Evolutionary conservation across 2,797 vertebrate species (phyloP), one percentile per base, ranked within the genome.

Genomic region (Pipistrellus nathusii): DNA sequence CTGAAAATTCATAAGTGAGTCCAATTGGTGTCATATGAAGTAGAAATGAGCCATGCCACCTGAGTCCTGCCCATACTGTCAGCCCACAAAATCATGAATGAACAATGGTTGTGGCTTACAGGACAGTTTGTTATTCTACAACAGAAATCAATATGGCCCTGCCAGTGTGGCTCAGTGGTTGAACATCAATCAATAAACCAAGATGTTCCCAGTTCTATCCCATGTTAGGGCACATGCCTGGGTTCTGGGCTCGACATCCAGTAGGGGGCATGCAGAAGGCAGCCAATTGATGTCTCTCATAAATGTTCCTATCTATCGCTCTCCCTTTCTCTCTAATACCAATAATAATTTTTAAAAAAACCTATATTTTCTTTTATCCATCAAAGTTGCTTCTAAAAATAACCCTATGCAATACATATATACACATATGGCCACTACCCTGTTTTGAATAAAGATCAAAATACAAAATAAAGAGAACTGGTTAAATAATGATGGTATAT

Each of bases 381-480:
- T 32, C 32, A 84, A 91, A 86, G 80, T 72, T 82, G 53, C 66
- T 91, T 75, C 46, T 91, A 81, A 77, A 93, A 81, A 21, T 68
- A 81, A 84, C 48, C 35, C 23, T 55, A 6, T 87, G 53, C 0
- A 5, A 55, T 48, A 20, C 14, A 71, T 32, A 76, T 71, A 8
- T 44, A 83, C 25, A 72, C 17, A 66, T 78, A 75, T 5, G 15
- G 78, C 46, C 20, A 44, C 51, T 94, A 44, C 1, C 44, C 30
- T 66, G 11, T 80, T 96, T 89, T 41, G 75, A 88, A 77, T n/a
- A 94, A 85, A 23, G 27, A 85, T 82, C 4, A 68, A 88, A 81
- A 68, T 59, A 44, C 27, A 72, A 55, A 51, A 66, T 75, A 64
- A 57, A 86, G 6, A 48, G 21, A 20, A 38, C 48, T 91, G 20